Evolutionary conservation across 2,113 vertebrate species (phyloP).

Genomic region (Albula goreensis): DNA sequence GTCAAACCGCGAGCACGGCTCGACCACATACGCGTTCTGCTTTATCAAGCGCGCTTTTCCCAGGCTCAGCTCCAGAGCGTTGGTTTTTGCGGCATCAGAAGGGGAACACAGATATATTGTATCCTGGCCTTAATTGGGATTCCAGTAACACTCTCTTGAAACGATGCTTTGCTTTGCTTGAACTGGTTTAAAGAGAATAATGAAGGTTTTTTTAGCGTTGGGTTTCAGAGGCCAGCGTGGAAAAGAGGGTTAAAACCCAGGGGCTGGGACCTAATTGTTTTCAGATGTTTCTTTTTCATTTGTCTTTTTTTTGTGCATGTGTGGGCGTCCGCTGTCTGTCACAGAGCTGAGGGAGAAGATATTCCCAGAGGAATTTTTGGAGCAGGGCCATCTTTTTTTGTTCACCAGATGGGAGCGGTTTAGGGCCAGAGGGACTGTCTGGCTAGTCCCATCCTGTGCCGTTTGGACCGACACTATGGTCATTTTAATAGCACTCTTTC

Average conservation of each 20-base stretch:
- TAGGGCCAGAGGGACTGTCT: not conserved
- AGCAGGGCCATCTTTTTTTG: slow-evolving; percentile 1
- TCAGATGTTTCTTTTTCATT: slow-evolving; percentile 63
- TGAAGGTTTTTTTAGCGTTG: not conserved
- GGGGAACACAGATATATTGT: not conserved
- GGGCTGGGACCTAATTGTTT: slow-evolving; percentile 59
- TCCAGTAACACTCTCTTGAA: not conserved
- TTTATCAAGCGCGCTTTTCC: not conserved
- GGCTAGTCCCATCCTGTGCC: not conserved
- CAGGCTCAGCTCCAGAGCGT: not conserved
- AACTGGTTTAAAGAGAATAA: not conserved
- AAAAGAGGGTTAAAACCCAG: slow-evolving; percentile 55
- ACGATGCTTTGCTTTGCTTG: not conserved
- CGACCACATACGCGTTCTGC: not conserved
- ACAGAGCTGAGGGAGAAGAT: not conserved
- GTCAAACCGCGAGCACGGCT: not conserved
- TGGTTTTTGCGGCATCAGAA: not conserved
- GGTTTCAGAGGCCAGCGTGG: slow-evolving; percentile 34
- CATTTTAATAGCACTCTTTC: not conserved
- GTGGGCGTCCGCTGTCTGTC: not conserved
- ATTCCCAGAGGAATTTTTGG: slow-evolving; percentile 7
- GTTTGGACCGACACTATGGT: not conserved
- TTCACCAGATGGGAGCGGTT: slow-evolving; percentile 1
- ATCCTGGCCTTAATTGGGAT: not conserved
- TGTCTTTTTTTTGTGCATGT: not conserved